Evolutionary conservation across 2,888 invertebrate species (phyloP), one percentile per base, ranked within the genome.

Genomic region (Biston stratarius): DNA sequence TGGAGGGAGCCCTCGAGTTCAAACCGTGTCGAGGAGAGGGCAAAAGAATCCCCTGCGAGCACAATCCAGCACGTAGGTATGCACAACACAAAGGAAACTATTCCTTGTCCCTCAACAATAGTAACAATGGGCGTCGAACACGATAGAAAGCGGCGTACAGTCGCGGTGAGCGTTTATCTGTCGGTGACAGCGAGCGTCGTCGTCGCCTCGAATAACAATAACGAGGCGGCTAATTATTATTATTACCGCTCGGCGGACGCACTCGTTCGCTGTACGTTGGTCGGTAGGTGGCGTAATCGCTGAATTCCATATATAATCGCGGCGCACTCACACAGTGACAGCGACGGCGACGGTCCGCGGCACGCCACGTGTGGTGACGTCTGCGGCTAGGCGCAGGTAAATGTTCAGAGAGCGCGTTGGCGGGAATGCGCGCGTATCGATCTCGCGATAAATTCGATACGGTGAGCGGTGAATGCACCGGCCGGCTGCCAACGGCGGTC

Each of bases 391-490:
- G 82, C 83, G 78, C 86, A 86, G 84, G 83, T 83, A 83, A 81
- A 77, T 76, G 78, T 52, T 60, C 69, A 10, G 51, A 67, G 77
- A 77, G 74, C 75, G 83, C 79, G 82, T 81, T 82, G 84, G 83
- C 83, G 81, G 82, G 77, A 79, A 80, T 79, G 78, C 75, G 79
- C 80, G 80, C 82, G 83, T 89, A 90, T 91, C 87, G 90, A 92
- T 91, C 91, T 83, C 79, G 86, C 86, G 89, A 91, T 91, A 90
- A 90, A 91, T 91, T 90, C 87, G 90, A 89, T 86, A 86, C 85
- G 84, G 84, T 78, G 83, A 86, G 85, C 91, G 91, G 90, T 90
- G 89, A 91, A 90, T 87, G 91, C 89, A 90, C 87, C 85, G 85
- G 77, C 77, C 80, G 84, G 80, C 76, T 81, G 75, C 77, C 79